These are phyloP conservation scores for Drosophila funebris DNA, from an alignment of 1,140 invertebrate species.

Conservation along the genomic window DNA sequence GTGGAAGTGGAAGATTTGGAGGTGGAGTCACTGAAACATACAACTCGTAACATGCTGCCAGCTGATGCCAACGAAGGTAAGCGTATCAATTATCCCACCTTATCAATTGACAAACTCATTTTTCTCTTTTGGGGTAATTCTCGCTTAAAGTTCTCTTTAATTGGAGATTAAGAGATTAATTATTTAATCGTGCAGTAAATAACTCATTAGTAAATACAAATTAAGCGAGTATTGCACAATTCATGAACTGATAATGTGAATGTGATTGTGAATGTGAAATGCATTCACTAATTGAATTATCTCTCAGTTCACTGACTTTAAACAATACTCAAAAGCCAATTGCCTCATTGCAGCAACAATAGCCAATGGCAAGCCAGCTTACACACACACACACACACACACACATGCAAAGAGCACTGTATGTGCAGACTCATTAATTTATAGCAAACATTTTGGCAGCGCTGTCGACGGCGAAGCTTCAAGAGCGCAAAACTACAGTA, in stretches of 20 bases:
- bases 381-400: conserved; percentile 14
- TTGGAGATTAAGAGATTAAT: background rate
- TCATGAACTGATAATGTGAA: conserved; percentile 6
- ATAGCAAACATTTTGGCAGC: conserved; percentile 47
- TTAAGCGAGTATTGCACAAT: background rate
- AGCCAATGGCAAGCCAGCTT: conserved; percentile 14
- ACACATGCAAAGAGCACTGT: background rate
- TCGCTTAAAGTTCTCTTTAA: background rate
- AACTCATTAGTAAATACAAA: conserved; percentile 17
- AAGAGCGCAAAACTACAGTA: conserved; percentile 29
- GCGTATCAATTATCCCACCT: background rate
- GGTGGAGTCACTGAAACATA: background rate
- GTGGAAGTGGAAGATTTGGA: conserved; percentile 1
- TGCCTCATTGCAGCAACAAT: conserved; percentile 3
- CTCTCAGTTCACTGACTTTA: background rate
- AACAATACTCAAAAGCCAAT: conserved; percentile 3
- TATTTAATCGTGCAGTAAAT: conserved; percentile 4
- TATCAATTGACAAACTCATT: background rate
- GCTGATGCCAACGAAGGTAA: conserved; percentile 7
- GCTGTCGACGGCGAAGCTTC: conserved; percentile 2
- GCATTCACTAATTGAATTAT: conserved; percentile 26
- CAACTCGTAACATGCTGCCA: background rate
- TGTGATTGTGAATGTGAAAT: background rate
- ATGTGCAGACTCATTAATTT: conserved; percentile 50
- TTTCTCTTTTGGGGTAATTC: background rate